Evolutionary conservation across 2,888 invertebrate genomes (phyloP).

Genomic region (Meteorus colon): DNA sequence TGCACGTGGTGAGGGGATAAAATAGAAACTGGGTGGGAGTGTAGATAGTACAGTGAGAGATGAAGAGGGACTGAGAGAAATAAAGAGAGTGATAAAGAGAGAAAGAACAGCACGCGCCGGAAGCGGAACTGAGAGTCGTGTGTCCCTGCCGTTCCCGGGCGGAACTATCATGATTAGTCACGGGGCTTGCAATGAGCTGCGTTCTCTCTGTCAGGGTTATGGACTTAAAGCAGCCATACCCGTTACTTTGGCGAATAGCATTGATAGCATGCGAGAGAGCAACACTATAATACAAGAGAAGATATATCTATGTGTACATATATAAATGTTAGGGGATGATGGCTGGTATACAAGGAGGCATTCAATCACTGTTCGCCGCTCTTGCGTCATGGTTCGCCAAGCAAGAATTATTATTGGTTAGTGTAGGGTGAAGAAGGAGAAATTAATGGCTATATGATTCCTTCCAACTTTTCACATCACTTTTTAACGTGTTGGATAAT

Average conservation of each 20-base stretch:
- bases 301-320: constrained; percentile 7
- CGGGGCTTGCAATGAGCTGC: constrained; percentile 66
- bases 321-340: background rate
- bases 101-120: constrained; percentile 68
- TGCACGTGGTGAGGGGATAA: constrained; percentile 43
- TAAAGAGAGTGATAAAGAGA: constrained; percentile 57
- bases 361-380: constrained; percentile 43
- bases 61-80: constrained; percentile 25
- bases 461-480: constrained; percentile 6
- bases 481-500: background rate
- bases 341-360: constrained; percentile 22
- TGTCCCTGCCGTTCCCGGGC: constrained; percentile 72
- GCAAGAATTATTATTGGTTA: constrained; percentile 34
- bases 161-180: constrained; percentile 74
- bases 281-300: background rate
- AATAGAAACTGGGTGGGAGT: constrained; percentile 30
- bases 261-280: background rate
- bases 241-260: constrained; percentile 13
- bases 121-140: constrained; percentile 72
- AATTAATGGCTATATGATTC: background rate
- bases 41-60: constrained; percentile 24
- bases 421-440: background rate
- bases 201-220: constrained; percentile 27
- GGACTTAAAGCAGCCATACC: constrained; percentile 24
- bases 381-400: constrained; percentile 51